Evolutionary conservation across 2,888 invertebrate species (phyloP).

Genomic region (Cerastoderma edule): DNA sequence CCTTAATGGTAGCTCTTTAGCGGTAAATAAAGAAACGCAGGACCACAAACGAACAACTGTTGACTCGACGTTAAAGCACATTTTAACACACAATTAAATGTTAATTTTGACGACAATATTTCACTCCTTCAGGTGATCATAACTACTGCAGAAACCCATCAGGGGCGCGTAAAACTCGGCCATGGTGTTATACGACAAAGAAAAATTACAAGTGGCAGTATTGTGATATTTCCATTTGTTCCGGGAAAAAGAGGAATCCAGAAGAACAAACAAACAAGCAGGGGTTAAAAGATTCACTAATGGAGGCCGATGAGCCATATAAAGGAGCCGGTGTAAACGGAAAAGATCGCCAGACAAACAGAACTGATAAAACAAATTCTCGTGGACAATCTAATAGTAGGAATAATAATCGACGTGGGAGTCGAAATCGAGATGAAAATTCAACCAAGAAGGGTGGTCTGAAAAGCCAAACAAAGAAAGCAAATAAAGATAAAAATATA

Average conservation of each 20-base stretch:
- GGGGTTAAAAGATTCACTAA: not conserved
- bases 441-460: not conserved
- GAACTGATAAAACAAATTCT: constrained; percentile 13
- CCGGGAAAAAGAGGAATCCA: not conserved
- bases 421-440: constrained; percentile 12
- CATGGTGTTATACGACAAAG: constrained; percentile 86
- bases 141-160: constrained; percentile 86
- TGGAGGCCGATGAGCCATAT: not conserved
- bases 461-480: not conserved
- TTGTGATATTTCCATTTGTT: constrained; percentile 77
- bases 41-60: too few relatives aligned
- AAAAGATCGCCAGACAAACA: not conserved
- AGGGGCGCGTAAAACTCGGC: constrained; percentile 81
- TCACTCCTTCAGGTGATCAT: constrained; percentile 79
- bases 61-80: too few relatives aligned
- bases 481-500: constrained; percentile 10
- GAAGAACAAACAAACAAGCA: constrained; percentile 2
- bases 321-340: not conserved
- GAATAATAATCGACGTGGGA: constrained; percentile 8
- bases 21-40: too few relatives aligned
- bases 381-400: constrained; percentile 3
- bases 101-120: not conserved
- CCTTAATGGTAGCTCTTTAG: too few relatives aligned
- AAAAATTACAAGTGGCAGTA: constrained; percentile 75
- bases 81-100: too few relatives aligned